Evolutionary conservation across 92 coral and sea anemone genomes (phyloP).

Genomic region (Montipora capitata): DNA sequence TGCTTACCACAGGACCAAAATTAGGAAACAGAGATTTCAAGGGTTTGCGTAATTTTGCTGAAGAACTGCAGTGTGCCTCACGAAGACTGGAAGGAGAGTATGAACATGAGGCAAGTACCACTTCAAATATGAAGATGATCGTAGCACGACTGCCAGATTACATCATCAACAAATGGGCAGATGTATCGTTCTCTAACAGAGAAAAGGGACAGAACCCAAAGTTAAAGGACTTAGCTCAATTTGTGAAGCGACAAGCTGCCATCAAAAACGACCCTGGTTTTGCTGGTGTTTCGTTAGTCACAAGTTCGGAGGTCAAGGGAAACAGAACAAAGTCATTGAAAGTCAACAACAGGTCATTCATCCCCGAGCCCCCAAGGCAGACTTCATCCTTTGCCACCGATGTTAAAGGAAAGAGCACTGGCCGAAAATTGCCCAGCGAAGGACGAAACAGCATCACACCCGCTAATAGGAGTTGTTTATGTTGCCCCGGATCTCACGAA

Average conservation of each 20-base stretch:
- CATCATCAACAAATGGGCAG: constrained; percentile 69
- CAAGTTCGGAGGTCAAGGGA: constrained; percentile 9
- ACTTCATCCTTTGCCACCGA: neutral
- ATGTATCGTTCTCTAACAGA: constrained; percentile 53
- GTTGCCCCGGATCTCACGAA: no score
- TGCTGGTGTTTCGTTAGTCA: neutral
- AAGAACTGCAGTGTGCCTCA: constrained; percentile 65
- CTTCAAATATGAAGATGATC: constrained; percentile 61
- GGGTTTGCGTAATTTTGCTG: constrained; percentile 74
- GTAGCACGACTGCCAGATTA: constrained; percentile 58
- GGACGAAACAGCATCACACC: no score
- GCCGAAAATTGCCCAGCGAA: neutral
- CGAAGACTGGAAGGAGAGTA: constrained; percentile 48
- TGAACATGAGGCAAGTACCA: constrained; percentile 74
- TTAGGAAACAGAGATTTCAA: constrained; percentile 49
- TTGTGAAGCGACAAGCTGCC: constrained; percentile 71
- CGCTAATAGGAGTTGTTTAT: no score
- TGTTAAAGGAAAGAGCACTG: neutral
- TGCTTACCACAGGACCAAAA: constrained; percentile 51
- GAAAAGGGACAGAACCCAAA: constrained; percentile 60
- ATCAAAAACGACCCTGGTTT: constrained; percentile 72
- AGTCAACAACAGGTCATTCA: neutral
- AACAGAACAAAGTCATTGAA: constrained; percentile 8
- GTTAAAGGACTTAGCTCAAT: constrained; percentile 44
- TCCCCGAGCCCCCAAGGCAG: neutral